Evolutionary conservation across 2,113 vertebrate genomes (phyloP).

Genomic region (Sinosuthora webbiana): DNA sequence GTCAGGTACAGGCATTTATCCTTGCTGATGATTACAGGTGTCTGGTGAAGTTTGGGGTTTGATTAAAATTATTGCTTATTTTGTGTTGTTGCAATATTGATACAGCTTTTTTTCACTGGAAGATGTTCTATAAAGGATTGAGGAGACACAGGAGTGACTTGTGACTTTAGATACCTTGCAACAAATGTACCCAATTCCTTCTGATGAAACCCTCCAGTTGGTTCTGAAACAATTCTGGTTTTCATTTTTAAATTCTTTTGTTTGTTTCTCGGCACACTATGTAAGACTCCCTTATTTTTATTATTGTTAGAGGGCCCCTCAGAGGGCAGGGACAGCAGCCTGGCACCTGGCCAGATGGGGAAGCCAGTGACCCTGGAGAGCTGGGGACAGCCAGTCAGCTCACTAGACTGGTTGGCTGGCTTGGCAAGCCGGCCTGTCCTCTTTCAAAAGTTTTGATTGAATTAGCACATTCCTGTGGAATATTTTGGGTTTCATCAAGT

Average conservation of each 20-base stretch:
- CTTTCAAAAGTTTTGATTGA: conserved; percentile 58
- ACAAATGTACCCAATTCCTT: not conserved
- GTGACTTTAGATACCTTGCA: not conserved
- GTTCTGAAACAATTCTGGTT: not conserved
- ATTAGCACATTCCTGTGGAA: conserved; percentile 63
- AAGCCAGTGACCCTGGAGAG: conserved; percentile 15
- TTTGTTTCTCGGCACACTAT: not conserved
- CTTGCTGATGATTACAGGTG: not conserved
- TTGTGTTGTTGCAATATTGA: not conserved
- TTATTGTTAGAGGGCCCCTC: not conserved
- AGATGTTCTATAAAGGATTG: not conserved
- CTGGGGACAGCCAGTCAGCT: conserved; percentile 12
- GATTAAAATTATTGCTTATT: not conserved
- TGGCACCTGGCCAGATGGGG: conserved; percentile 9
- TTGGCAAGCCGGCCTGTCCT: not conserved
- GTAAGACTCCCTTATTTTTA: not conserved
- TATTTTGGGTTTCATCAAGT: conserved; percentile 62
- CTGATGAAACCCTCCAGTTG: not conserved
- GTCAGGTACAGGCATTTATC: not conserved
- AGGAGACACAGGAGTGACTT: not conserved
- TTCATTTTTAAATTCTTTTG: not conserved
- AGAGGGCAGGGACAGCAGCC: not conserved
- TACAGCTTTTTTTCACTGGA: not conserved
- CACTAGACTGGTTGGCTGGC: conserved; percentile 8
- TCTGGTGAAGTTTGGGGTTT: not conserved